These are phyloP conservation scores for Odontocerum albicorne DNA, from an alignment of 2,888 invertebrate species.

Conservation along the genomic window DNA sequence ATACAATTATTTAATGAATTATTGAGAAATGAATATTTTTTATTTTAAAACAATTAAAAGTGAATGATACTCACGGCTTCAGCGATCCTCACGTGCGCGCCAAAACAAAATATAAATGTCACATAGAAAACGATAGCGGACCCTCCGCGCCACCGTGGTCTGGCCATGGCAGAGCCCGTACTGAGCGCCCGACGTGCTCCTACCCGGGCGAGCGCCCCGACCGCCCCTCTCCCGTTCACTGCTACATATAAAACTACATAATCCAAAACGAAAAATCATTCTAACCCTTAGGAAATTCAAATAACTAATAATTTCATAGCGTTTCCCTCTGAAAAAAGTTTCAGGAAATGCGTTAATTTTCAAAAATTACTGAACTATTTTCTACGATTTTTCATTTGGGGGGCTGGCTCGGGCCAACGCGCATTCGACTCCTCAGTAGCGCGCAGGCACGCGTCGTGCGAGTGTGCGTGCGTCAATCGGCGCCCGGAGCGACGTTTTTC, in stretches of 20 bases:
- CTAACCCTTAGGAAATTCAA: neutral
- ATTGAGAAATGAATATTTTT: too few species aligned
- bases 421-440: too few species aligned
- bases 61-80: slow-evolving; percentile 36
- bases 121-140: slow-evolving; percentile 40
- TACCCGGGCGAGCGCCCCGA: too few species aligned
- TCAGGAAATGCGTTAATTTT: too few species aligned
- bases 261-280: slow-evolving; percentile 17
- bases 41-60: too few species aligned
- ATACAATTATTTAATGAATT: too few species aligned
- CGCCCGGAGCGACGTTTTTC: slow-evolving; percentile 43
- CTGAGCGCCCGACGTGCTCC: slow-evolving; percentile 45
- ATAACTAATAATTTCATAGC: too few species aligned
- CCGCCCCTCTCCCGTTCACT: slow-evolving; percentile 34
- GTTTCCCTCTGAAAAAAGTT: too few species aligned
- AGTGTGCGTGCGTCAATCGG: slow-evolving; percentile 45
- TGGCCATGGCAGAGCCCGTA: slow-evolving; percentile 45
- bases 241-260: too few species aligned
- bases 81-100: slow-evolving; percentile 12
- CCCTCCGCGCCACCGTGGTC: slow-evolving; percentile 40
- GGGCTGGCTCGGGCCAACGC: neutral
- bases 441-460: slow-evolving; percentile 48
- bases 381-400: too few species aligned
- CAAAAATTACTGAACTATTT: too few species aligned
- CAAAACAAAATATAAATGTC: slow-evolving; percentile 20